Conservation (phyloP, 2,888 invertebrate genomes). For the Geophilus truncorum region DNA sequence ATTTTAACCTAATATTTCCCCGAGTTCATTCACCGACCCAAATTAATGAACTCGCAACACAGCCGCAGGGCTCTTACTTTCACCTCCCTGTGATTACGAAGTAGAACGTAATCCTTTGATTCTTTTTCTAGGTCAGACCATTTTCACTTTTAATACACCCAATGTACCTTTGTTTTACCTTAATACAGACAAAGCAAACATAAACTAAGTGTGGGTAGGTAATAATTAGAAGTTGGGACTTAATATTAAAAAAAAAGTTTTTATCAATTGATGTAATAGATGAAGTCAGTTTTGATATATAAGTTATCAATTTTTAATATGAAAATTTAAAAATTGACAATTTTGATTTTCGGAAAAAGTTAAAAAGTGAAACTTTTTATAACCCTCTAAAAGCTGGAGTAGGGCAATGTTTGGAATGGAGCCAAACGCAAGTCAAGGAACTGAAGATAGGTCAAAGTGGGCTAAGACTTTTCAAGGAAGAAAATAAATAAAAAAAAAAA, state of each 20-base stretch:
- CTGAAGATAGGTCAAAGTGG: neutral
- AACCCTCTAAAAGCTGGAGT: neutral
- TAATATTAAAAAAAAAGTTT: too few species aligned
- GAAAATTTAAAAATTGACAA: neutral
- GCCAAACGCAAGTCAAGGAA: neutral
- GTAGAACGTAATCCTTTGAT: neutral
- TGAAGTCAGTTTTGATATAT: neutral
- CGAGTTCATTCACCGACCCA: constrained; percentile 20
- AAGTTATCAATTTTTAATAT: neutral
- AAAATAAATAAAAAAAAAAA: neutral
- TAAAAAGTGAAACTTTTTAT: neutral
- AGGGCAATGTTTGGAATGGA: neutral
- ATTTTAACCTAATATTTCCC: neutral
- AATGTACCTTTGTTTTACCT: neutral
- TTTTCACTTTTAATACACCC: neutral
- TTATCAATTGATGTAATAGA: neutral
- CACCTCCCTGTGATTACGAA: constrained; percentile 1
- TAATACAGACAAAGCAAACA: neutral
- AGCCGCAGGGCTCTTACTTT: neutral
- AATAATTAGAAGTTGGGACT: too few species aligned
- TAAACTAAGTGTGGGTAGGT: neutral
- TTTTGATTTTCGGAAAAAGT: neutral
- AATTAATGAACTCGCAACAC: constrained; percentile 8
- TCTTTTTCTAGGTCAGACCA: neutral
- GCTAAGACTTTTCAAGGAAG: neutral